Conservation (phyloP, 2,888 invertebrate genomes). For the Drosophila tanythrix region DNA sequence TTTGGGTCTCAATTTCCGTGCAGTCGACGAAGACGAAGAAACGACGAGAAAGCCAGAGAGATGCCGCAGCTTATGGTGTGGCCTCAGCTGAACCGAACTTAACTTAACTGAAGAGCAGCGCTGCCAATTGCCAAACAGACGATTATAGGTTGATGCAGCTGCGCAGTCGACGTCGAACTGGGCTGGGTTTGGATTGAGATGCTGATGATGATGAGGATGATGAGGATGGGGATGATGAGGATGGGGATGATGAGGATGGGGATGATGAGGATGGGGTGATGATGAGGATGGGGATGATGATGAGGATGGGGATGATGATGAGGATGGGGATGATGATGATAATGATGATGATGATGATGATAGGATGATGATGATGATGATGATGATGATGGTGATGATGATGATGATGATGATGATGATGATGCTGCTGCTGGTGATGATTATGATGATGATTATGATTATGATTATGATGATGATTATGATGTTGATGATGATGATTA, state of each 20-base stretch:
- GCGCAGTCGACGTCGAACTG: slow-evolving; percentile 33
- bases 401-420: too few species aligned
- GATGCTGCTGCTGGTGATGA: too few species aligned
- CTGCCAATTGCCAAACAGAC: slow-evolving; percentile 70
- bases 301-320: too few species aligned
- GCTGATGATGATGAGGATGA: background rate
- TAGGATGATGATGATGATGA: too few species aligned
- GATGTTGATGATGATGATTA: background rate
- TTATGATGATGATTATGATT: too few species aligned
- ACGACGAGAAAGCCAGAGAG: slow-evolving; percentile 34
- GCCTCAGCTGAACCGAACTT: slow-evolving; percentile 4
- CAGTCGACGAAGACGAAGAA: slow-evolving; percentile 28
- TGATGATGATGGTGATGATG: too few species aligned
- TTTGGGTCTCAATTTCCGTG: slow-evolving; percentile 73
- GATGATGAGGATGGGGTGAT: background rate
- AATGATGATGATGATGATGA: too few species aligned
- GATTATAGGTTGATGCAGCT: slow-evolving; percentile 61
- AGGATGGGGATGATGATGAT: too few species aligned
- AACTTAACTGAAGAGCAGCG: slow-evolving; percentile 10
- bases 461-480: too few species aligned
- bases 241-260: slow-evolving; percentile 14
- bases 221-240: slow-evolving; percentile 21
- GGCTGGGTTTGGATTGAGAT: slow-evolving; percentile 14
- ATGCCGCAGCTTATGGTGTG: slow-evolving; percentile 24
- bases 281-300: too few species aligned